Base-by-base conservation (phyloP, 2,888 invertebrate genomes). In the Nemotelus nigrinus region DNA sequence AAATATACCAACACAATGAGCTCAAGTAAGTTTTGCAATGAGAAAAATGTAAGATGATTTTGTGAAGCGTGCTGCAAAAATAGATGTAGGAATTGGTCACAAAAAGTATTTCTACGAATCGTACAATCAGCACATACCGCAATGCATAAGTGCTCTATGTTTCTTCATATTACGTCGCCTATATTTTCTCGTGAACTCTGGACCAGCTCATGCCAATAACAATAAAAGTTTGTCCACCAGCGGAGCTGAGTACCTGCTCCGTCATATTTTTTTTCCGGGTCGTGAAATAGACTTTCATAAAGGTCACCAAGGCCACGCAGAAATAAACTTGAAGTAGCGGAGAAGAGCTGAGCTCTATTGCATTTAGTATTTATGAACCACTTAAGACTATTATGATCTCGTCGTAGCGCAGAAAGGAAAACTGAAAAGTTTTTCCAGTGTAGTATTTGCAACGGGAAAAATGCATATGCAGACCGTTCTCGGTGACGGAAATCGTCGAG, bases 351-450 rank as follows among this genome's bases (percentile, higher is more conserved):
- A 48, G 48, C 63, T 74, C 48, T 74, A 60, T 71, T 55, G 65
- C 77, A 75, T 77, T 78, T 76, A 72, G 76, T 78, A 78, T 78
- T 78, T 78, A 78, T 78, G 78, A 78, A 78, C 76, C 76, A 78
- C 78, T 78, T 77, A 76, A 67, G 77, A 67, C 78, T 74, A 74
- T 74, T 74, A 60, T 63, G 60, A 41, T 45, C 60, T 47, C 41
- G 39, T 45, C 47, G 55, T 71, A 7, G 39, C 44, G 43, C n/a
- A 39, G 41, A 47, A 7, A 47, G 55, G 43, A 70, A 53, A 41
- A 10, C 47, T 1, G 55, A 3, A 41, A 70, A 74, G 41, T 74
- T 74, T 60, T 25, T 43, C 71, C 25, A 7, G 39, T 6, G 3
- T 45, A 48, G 3, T 25, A 45, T 63, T 60, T 74, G 74, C 74